Conservation (phyloP, 2,888 invertebrate species). For the Escarpia spicata region DNA sequence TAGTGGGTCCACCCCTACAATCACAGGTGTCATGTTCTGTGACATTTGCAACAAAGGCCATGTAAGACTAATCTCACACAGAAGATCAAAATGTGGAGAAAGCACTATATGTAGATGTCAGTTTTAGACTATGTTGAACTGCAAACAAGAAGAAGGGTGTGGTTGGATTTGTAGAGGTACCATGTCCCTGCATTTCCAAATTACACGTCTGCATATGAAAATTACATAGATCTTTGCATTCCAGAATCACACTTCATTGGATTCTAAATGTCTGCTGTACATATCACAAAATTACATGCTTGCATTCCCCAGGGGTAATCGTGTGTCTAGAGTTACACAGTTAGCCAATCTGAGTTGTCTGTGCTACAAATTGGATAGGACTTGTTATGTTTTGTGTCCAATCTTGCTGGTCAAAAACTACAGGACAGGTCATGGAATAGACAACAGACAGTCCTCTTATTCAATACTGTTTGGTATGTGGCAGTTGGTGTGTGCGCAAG, state of each 20-base stretch:
- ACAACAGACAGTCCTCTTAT: too few relatives aligned
- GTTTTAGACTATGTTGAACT: not conserved
- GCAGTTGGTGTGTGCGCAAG: too few relatives aligned
- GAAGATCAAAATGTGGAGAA: not conserved
- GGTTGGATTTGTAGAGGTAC: not conserved
- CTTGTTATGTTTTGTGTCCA: too few relatives aligned
- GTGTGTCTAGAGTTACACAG: too few relatives aligned
- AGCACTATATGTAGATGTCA: not conserved
- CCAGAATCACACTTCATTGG: not conserved
- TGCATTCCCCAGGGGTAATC: not conserved
- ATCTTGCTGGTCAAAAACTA: too few relatives aligned
- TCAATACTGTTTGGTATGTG: too few relatives aligned
- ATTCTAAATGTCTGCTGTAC: not conserved
- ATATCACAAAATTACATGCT: not conserved
- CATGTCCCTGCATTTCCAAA: not conserved
- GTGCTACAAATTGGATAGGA: too few relatives aligned
- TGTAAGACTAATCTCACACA: not conserved
- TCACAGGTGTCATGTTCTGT: not conserved
- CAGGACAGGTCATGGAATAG: too few relatives aligned
- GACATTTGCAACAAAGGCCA: not conserved
- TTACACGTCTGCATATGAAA: not conserved
- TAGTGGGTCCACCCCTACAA: too few relatives aligned
- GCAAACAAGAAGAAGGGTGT: not conserved
- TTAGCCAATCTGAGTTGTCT: too few relatives aligned
- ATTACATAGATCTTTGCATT: not conserved